Percentiles rank a stretch among this genome's conserved stretches.
These are phyloP conservation scores for Anguilla megastoma DNA, from an alignment of 2,797 vertebrate genomes.

Conservation along the genomic window DNA sequence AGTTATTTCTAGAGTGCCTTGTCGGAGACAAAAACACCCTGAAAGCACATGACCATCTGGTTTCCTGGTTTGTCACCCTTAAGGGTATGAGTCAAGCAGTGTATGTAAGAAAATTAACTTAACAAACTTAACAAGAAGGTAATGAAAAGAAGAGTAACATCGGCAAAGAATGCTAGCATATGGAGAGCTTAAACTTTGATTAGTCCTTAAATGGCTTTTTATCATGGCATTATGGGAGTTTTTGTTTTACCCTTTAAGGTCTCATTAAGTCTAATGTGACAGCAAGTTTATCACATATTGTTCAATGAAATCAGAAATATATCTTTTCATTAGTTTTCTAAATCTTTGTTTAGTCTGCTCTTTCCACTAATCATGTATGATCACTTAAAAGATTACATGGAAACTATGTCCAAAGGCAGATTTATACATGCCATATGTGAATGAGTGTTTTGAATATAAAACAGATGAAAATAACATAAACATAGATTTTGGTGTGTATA, in stretches of 20 bases:
- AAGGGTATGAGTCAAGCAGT: neutral
- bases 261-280: neutral
- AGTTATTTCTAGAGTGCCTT: constrained; percentile 23
- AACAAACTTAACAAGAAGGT: constrained; percentile 9
- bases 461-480: constrained; percentile 26
- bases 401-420: constrained; percentile 25
- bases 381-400: constrained; percentile 39
- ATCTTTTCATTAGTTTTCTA: neutral
- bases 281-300: neutral
- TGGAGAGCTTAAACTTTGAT: neutral
- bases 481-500: neutral
- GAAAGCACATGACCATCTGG: constrained; percentile 57
- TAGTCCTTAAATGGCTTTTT: neutral
- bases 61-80: constrained; percentile 44
- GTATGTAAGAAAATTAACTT: constrained; percentile 16
- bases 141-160: neutral
- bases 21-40: constrained; percentile 41
- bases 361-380: constrained; percentile 24
- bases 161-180: neutral
- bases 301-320: neutral
- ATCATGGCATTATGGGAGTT: neutral
- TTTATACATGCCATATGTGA: constrained; percentile 41
- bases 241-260: neutral
- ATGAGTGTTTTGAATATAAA: constrained; percentile 31
- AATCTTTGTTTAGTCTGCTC: neutral